phyloP scores from a whole-genome alignment of 2,888 invertebrate genomes.

The Hedychridium roseum region DNA sequence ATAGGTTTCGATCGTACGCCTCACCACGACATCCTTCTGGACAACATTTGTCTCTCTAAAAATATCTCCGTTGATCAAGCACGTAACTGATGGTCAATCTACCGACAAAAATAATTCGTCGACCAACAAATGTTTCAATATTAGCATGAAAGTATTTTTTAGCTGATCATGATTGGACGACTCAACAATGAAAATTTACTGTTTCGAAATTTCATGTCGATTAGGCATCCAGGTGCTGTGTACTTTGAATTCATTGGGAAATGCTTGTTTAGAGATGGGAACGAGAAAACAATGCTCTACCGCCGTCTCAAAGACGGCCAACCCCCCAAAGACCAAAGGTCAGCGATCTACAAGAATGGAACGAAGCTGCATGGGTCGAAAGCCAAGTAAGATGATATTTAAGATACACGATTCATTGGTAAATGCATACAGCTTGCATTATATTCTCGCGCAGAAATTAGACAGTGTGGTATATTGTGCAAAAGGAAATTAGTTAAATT shows the following conservation, averaged over 20 bases:
- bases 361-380: slow-evolving; percentile 66
- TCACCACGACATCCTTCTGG: slow-evolving; percentile 21
- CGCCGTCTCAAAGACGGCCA: slow-evolving; percentile 65
- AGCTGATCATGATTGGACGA: no score
- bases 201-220: no score
- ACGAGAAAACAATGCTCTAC: slow-evolving; percentile 69
- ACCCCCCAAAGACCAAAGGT: slow-evolving; percentile 67
- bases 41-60: no score
- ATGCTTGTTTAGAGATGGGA: slow-evolving; percentile 68
- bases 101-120: no score
- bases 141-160: no score
- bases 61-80: no score
- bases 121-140: no score
- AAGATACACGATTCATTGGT: background rate
- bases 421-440: background rate
- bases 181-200: no score
- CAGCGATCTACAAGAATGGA: slow-evolving; percentile 65
- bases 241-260: slow-evolving; percentile 9
- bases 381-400: slow-evolving; percentile 64
- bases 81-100: no score
- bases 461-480: no score
- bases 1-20: no score
- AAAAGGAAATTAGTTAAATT: background rate
- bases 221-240: no score
- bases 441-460: background rate